Evolutionary conservation across 2,797 vertebrate species (phyloP).

Genomic region (Agapornis canus): DNA sequence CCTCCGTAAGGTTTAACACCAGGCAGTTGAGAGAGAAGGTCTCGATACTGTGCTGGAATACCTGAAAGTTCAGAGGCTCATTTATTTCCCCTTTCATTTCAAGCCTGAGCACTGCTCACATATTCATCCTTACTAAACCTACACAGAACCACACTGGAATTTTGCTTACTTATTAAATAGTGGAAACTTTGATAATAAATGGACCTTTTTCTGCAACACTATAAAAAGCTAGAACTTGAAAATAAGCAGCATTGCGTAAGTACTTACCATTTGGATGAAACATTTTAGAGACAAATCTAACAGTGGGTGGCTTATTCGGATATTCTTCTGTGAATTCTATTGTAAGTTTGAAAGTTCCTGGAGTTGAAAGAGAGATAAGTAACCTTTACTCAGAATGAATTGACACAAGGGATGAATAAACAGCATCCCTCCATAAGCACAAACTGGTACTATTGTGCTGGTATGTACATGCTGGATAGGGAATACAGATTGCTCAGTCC

Average conservation of each 20-base stretch:
- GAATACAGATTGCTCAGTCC: background rate
- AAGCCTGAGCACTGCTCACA: background rate
- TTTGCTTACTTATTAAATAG: background rate
- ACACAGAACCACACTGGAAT: background rate
- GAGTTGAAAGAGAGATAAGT: constrained; percentile 56
- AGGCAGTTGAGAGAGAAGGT: background rate
- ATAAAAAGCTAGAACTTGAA: background rate
- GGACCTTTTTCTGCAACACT: background rate
- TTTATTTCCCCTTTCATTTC: background rate
- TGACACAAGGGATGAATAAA: background rate
- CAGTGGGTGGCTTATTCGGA: constrained; percentile 98
- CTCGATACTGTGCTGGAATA: background rate
- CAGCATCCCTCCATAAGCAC: background rate
- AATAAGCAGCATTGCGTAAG: background rate
- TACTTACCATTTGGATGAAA: constrained; percentile 98
- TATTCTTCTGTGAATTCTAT: constrained; percentile 99
- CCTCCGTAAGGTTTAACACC: background rate
- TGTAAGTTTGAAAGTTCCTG: constrained; percentile 98
- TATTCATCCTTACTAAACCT: background rate
- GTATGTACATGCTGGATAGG: background rate
- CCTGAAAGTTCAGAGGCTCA: background rate
- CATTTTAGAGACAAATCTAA: constrained; percentile 99
- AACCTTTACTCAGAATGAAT: constrained; percentile 7
- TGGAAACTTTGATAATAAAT: background rate
- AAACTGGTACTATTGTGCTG: background rate